A percentile compares a stretch with the other conserved stretches of the same genome.
phyloP scores from a whole-genome alignment of 2,888 invertebrate genomes.

The Macropis europaea region DNA sequence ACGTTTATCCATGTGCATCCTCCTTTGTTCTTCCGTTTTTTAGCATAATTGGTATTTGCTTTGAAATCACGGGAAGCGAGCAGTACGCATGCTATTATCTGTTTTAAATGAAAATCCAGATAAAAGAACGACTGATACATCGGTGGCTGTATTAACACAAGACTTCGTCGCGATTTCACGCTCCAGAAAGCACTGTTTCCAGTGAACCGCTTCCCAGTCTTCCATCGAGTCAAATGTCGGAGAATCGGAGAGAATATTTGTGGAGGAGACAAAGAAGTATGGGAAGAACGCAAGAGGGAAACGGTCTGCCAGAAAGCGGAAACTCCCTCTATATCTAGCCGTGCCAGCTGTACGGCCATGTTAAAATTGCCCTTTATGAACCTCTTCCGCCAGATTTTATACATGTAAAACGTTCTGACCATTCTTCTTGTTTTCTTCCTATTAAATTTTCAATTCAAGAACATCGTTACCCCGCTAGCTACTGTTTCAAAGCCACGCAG shows the following conservation, averaged over 20 bases:
- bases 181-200: slow-evolving; percentile 48
- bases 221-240: slow-evolving; percentile 36
- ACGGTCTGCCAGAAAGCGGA: slow-evolving; percentile 49
- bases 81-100: neutral
- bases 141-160: slow-evolving; percentile 17
- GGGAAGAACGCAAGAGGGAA: slow-evolving; percentile 9
- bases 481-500: no score
- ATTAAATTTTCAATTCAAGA: neutral
- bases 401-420: neutral
- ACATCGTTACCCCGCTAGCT: no score
- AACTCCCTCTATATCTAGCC: slow-evolving; percentile 41
- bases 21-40: no score
- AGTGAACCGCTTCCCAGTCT: slow-evolving; percentile 12
- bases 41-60: no score
- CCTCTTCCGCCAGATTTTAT: slow-evolving; percentile 33
- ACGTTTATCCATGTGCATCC: no score
- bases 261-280: slow-evolving; percentile 26
- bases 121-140: neutral
- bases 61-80: no score
- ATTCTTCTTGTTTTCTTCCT: neutral
- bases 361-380: slow-evolving; percentile 53
- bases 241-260: slow-evolving; percentile 44
- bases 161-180: slow-evolving; percentile 48
- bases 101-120: neutral
- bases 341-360: slow-evolving; percentile 50